Evolutionary conservation across 2,888 invertebrate species (phyloP), one percentile per base, ranked within the genome.

Genomic region (Heliconius charithonia): DNA sequence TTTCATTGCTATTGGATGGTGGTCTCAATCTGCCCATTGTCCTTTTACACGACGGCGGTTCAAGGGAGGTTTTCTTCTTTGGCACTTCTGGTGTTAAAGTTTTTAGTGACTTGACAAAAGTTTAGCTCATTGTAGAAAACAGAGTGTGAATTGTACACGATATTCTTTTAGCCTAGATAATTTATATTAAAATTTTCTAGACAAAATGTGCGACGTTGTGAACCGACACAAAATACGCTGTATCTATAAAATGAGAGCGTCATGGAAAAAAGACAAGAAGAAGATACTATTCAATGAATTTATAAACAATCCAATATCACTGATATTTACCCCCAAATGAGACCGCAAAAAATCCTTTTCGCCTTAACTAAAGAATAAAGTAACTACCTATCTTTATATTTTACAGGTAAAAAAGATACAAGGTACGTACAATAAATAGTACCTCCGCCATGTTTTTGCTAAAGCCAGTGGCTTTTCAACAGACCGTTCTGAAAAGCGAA

Each of bases 401-500:
- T 29, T 32, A 63, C 25, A 16, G 19, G 4, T 32, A 66, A 67
- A 13, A 37, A 37, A 37, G 32, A 67, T 12, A n/a, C n/a, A 12
- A 37, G 4, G 12, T 67, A 41, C n/a, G 1, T 37, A 13, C n/a
- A 67, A n/a, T 16, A 41, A 67, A 25, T 67, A 13, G 37, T 67
- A 12, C 6, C 67, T 67, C 29, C 65, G 19, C 41, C 67, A 67
- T 67, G 67, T 67, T 67, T 67, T 67, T 67, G 13, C 37, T 67
- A 41, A 67, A 67, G 67, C 67, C 41, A 67, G 37, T 41, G 37
- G 67, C 13, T 67, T 67, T 67, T 41, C 67, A 41, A 67, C 67
- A 67, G 67, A 41, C 67, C 67, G 13, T n/a, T n/a, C 4, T 67
- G 67, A 67, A 67, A 37, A 67, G 67, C 37, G 67, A 41, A 67